A percentile compares a stretch with the other conserved stretches of the same genome.
These are phyloP conservation scores for Drosophila subquinaria DNA, from an alignment of 2,888 invertebrate species.

Conservation along the genomic window DNA sequence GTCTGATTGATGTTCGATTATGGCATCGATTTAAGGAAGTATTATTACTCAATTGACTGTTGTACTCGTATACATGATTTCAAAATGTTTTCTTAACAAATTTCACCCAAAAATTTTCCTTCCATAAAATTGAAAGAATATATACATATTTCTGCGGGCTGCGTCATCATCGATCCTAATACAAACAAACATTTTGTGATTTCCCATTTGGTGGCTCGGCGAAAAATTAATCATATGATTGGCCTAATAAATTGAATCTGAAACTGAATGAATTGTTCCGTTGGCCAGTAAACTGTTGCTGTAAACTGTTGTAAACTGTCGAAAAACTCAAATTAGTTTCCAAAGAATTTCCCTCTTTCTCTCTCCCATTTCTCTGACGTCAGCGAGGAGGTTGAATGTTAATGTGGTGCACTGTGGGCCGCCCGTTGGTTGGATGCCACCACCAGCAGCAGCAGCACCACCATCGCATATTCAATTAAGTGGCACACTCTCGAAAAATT, in stretches of 20 bases:
- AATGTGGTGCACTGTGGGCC: conserved; percentile 2
- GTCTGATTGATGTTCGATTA: conserved; percentile 50
- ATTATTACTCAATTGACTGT: conserved; percentile 18
- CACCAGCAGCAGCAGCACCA: conserved; percentile 13
- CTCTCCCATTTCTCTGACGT: conserved; percentile 61
- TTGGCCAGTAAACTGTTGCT: conserved; percentile 57
- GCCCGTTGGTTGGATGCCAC: conserved; percentile 36
- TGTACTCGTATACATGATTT: neutral
- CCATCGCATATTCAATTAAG: conserved; percentile 51
- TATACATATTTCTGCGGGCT: conserved; percentile 31
- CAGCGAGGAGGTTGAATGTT: conserved; percentile 27
- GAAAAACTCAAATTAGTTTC: conserved; percentile 54
- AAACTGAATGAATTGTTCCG: conserved; percentile 6
- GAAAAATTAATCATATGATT: conserved; percentile 78
- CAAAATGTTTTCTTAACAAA: conserved; percentile 2
- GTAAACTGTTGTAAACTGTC: conserved; percentile 65
- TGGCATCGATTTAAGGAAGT: conserved; percentile 41
- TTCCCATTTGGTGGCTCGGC: conserved; percentile 27
- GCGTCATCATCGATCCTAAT: conserved; percentile 55
- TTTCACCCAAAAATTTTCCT: conserved; percentile 3
- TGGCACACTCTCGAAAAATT: conserved; percentile 70
- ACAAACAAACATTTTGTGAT: conserved; percentile 37
- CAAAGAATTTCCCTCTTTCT: conserved; percentile 36
- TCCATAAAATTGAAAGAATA: conserved; percentile 24
- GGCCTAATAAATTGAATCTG: conserved; percentile 66